Base-by-base conservation (phyloP, 2,888 invertebrate genomes). In the Hydraecia micacea region DNA sequence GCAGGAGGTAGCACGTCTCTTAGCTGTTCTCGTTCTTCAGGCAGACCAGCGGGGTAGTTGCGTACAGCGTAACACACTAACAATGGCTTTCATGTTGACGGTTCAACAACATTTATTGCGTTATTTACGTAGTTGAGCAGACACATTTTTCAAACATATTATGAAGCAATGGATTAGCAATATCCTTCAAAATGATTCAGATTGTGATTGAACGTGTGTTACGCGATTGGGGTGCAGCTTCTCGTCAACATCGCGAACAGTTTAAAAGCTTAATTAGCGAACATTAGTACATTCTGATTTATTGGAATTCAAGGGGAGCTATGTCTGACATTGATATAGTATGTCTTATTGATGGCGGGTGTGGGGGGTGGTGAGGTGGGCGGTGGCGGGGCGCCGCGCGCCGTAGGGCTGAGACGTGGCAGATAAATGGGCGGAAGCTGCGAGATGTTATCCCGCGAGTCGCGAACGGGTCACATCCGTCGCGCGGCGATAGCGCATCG, bases 391-490 rank as follows among this genome's bases (percentile, higher is more conserved):
- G 60, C 49, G 55, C 55, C n/a, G 74, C 28, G 60, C 49, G 58
- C 55, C n/a, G 73, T 32, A 75, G 66, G 67, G 77, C 81, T 75
- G 81, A 83, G 84, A 86, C 85, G 80, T 88, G 91, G 87, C 91
- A 91, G 90, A 91, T 92, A 91, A 91, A 92, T 92, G 91, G 91
- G 87, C 92, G 93, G 93, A 93, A 91, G 91, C 90, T 84, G 84
- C 86, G 81, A 88, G 91, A 90, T 90, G 87, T 87, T 89, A 90
- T 90, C 90, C 87, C 89, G 86, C 46, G 75, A 77, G 70, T 87
- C 70, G 89, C 83, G 86, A 81, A 89, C 86, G 89, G 87, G 88
- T 84, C 89, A 83, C 90, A 89, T 90, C 91, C 91, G 90, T 88
- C 86, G 87, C 77, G 49, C 72, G 76, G 46, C 73, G 89, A 88